These are phyloP conservation scores for Phortica magna DNA, from an alignment of 2,888 invertebrate genomes.

Conservation along the genomic window DNA sequence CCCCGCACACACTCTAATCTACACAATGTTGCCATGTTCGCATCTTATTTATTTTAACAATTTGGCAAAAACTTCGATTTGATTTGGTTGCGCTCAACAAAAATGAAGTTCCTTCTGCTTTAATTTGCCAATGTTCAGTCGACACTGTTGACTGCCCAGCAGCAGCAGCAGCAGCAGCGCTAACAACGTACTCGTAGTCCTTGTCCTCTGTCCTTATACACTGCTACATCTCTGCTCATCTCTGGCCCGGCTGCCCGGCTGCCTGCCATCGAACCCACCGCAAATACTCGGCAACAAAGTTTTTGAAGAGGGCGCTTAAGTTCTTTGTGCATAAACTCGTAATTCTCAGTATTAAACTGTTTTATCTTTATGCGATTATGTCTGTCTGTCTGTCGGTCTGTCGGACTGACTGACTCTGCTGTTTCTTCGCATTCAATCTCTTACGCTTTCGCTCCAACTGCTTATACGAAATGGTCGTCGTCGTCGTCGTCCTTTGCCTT, in stretches of 20 bases:
- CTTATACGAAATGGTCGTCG: background rate
- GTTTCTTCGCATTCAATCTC: slow-evolving; percentile 3
- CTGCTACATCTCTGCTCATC: slow-evolving; percentile 39
- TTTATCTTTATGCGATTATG: slow-evolving; percentile 72
- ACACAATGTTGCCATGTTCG: background rate
- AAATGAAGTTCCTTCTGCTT: background rate
- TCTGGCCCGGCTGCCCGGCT: too few relatives aligned
- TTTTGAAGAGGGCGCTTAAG: slow-evolving; percentile 27
- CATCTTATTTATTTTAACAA: slow-evolving; percentile 21
- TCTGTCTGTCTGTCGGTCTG: slow-evolving; percentile 43
- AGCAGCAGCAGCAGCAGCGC: slow-evolving; percentile 35
- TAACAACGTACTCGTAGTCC: slow-evolving; percentile 32
- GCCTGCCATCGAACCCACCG: background rate
- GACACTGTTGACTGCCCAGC: background rate
- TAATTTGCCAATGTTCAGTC: background rate
- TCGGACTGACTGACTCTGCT: slow-evolving; percentile 20
- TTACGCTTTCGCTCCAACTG: background rate
- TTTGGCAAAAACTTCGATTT: slow-evolving; percentile 13
- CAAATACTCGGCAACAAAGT: background rate
- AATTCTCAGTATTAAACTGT: slow-evolving; percentile 65
- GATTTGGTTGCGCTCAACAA: background rate
- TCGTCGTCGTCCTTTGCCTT: background rate
- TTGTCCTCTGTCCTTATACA: slow-evolving; percentile 21
- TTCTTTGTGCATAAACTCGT: slow-evolving; percentile 38
- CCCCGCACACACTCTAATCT: background rate